Evolutionary conservation across 2,888 invertebrate species (phyloP), one percentile per base, ranked within the genome.

Genomic region (Quadroppia sp.): DNA sequence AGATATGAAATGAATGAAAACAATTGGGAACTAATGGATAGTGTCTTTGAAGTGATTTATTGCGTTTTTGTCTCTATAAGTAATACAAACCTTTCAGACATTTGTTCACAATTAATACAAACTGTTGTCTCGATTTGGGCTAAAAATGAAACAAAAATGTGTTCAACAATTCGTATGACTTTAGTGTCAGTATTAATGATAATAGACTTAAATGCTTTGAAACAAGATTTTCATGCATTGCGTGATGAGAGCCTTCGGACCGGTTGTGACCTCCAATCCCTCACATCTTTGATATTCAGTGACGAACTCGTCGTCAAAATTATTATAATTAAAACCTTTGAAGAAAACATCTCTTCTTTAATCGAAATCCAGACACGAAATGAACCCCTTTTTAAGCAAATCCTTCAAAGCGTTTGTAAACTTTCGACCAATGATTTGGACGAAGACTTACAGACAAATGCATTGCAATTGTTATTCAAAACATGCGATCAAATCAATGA

Each of bases 401-500:
- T 61, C 2, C 7, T 61, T 30, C 13, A 61, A 32, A 61, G 2
- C 15, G 11, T 61, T 61, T 61, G 61, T 30, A 32, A 61, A n/a
- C 30, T 61, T 32, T 61, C 61, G 17, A 25, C 30, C 61, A 32
- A 25, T 61, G 61, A 61, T 30, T 61, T 61, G 61, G 61, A 61
- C 61, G 61, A 61, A 32, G 61, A 61, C 32, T 61, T 61, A 25
- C 61, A 61, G 17, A 32, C 32, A 32, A 61, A 61, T 61, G 15
- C 30, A 13, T 61, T 61, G 25, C 13, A 28, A 61, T 28, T 61
- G 17, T 61, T 61, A 15, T 17, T 9, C 30, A 61, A 17, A 9
- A 9, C 30, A 61, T 61, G 28, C 17, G 32, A 13, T 1, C 13
- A 32, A 61, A 11, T 61, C 3, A 15, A 11, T 32, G 30, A 61